phyloP scores from a whole-genome alignment of 2,888 invertebrate genomes.

The Leptinotarsa haldemani region DNA sequence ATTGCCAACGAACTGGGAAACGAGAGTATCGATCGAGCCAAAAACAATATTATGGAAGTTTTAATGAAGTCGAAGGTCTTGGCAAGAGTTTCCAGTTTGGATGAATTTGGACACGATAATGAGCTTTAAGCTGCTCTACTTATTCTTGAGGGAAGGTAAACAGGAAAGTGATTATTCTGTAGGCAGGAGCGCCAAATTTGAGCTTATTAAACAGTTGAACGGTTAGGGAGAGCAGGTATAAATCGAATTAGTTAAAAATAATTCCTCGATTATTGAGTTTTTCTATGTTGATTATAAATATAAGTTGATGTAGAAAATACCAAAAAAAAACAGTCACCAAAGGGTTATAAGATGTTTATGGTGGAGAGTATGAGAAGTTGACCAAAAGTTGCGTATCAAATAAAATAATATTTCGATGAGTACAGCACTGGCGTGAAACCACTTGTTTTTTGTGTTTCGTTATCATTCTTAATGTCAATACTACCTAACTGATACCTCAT shows the following conservation, averaged over 20 bases:
- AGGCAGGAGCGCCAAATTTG: not conserved
- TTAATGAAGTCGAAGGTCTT: slow-evolving; percentile 42
- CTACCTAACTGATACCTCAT: too few species aligned
- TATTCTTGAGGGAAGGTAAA: slow-evolving; percentile 26
- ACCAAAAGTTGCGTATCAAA: too few species aligned
- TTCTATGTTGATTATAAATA: too few species aligned
- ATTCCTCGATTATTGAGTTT: too few species aligned
- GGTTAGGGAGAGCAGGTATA: not conserved
- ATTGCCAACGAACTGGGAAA: slow-evolving; percentile 32
- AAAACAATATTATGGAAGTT: slow-evolving; percentile 44
- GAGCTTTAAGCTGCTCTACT: slow-evolving; percentile 28
- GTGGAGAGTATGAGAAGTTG: too few species aligned
- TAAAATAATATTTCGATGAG: too few species aligned
- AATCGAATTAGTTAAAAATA: not conserved
- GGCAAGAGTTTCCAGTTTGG: slow-evolving; percentile 27
- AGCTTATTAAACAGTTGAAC: not conserved
- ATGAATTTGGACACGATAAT: slow-evolving; percentile 33
- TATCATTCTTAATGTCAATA: too few species aligned
- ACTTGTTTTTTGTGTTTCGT: too few species aligned
- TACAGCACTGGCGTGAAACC: too few species aligned
- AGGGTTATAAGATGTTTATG: too few species aligned
- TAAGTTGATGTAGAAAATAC: too few species aligned
- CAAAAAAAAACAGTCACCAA: too few species aligned
- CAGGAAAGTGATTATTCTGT: slow-evolving; percentile 18
- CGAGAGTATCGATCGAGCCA: slow-evolving; percentile 31